Percentiles rank a stretch among this genome's conserved stretches.
These are phyloP conservation scores for Scatophagus argus DNA, from an alignment of 2,113 vertebrate genomes.

Conservation along the genomic window DNA sequence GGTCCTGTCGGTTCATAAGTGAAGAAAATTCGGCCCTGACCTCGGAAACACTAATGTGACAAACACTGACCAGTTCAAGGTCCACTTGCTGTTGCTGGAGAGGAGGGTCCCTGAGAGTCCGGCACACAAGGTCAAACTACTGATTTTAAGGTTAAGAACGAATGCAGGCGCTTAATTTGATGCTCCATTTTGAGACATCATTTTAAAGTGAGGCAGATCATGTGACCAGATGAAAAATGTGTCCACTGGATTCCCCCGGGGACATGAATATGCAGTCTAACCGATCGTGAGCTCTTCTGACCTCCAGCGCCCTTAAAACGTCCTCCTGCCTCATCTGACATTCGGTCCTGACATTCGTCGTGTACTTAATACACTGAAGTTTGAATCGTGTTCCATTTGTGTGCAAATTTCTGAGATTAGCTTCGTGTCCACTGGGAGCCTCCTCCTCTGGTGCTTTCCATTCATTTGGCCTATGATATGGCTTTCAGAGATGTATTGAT, in stretches of 20 bases:
- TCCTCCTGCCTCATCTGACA: not conserved
- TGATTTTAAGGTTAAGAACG: too few species aligned
- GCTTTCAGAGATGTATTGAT: slow-evolving; percentile 9
- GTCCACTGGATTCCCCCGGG: slow-evolving; percentile 21
- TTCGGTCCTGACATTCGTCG: not conserved
- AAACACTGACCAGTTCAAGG: too few species aligned
- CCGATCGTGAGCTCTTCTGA: not conserved
- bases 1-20: not conserved
- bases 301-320: not conserved
- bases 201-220: not conserved
- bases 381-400: slow-evolving; percentile 33
- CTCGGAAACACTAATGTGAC: not conserved
- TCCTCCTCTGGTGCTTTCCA: not conserved
- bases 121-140: not conserved
- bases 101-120: too few species aligned
- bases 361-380: not conserved
- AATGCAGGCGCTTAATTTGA: not conserved
- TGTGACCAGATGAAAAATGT: not conserved
- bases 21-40: not conserved
- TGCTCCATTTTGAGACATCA: not conserved
- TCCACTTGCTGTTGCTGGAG: too few species aligned
- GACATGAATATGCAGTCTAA: not conserved
- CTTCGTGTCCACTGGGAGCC: not conserved
- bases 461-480: not conserved
- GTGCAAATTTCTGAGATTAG: slow-evolving; percentile 35